These are phyloP conservation scores for Petrocephalus zakoni DNA, from an alignment of 2,113 vertebrate genomes.

Conservation along the genomic window DNA sequence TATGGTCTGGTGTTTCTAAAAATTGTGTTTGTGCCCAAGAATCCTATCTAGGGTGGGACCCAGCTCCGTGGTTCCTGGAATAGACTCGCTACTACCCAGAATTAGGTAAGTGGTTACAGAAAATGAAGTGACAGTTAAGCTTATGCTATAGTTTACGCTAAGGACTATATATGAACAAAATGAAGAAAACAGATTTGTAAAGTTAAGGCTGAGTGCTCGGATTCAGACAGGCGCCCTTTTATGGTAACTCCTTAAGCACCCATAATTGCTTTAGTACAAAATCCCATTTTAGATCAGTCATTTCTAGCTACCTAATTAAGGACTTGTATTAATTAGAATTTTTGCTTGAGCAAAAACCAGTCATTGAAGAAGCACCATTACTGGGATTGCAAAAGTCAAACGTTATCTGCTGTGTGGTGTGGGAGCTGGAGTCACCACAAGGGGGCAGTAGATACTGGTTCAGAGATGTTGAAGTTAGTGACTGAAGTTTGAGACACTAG, in stretches of 20 bases:
- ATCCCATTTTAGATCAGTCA: background rate
- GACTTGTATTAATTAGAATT: background rate
- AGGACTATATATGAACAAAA: background rate
- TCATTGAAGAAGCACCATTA: background rate
- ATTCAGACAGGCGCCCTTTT: background rate
- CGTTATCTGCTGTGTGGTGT: background rate
- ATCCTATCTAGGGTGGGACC: background rate
- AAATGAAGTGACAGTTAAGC: background rate
- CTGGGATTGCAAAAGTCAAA: background rate
- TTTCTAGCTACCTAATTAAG: background rate
- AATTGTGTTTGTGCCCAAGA: background rate
- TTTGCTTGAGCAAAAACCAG: background rate
- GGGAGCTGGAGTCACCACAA: background rate
- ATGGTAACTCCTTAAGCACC: background rate
- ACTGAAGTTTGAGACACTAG: background rate
- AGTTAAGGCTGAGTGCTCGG: background rate
- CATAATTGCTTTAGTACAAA: background rate
- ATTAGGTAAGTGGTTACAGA: background rate
- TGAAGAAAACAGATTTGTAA: background rate
- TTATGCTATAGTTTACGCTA: background rate
- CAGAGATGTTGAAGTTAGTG: background rate
- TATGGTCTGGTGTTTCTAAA: background rate
- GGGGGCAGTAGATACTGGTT: background rate
- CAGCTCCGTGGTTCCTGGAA: background rate
- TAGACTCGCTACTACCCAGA: background rate